Evolutionary conservation across 37 sponge, comb jelly and placozoan species (phyloP).

Genomic region (Haliclona indistincta): DNA sequence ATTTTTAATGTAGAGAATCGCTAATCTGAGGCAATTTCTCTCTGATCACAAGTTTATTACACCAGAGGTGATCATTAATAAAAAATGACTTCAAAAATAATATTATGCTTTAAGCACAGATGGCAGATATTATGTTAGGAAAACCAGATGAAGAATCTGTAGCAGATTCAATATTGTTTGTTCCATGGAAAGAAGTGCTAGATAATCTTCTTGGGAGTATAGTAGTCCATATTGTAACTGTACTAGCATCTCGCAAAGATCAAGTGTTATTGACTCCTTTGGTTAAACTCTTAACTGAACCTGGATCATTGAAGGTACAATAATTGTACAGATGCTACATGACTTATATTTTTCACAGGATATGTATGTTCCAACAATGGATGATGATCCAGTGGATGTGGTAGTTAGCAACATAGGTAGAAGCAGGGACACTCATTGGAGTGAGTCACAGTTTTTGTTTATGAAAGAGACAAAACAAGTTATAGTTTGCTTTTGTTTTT

Average conservation of each 20-base stretch:
- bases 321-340: background rate
- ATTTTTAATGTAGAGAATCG: too few species aligned
- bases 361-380: constrained; percentile 2
- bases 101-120: too few species aligned
- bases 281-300: background rate
- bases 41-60: too few species aligned
- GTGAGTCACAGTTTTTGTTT: background rate
- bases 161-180: background rate
- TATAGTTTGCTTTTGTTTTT: background rate
- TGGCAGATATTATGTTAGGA: too few species aligned
- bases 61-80: too few species aligned
- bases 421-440: background rate
- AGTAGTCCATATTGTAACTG: background rate
- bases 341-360: background rate
- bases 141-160: too few species aligned
- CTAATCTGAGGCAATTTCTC: too few species aligned
- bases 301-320: background rate
- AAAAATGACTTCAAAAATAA: too few species aligned
- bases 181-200: background rate
- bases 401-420: background rate
- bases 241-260: background rate
- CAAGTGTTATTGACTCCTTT: background rate
- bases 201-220: background rate
- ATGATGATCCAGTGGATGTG: background rate
- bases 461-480: background rate